phyloP scores from a whole-genome alignment of 2,797 vertebrate genomes.

The Liasis olivaceus region DNA sequence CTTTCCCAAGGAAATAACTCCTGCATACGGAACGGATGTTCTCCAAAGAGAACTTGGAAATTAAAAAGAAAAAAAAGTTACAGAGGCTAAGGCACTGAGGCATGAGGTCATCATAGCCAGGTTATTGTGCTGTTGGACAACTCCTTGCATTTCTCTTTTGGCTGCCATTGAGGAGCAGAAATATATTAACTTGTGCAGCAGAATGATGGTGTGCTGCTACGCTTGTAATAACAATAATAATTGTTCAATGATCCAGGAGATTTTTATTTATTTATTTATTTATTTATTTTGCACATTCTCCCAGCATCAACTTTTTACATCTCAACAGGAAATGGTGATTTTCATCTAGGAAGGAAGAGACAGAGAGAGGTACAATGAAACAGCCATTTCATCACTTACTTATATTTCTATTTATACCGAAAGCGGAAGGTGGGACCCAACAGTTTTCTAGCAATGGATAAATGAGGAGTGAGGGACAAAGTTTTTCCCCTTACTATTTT shows the following conservation, averaged over 20 bases:
- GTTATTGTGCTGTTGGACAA: neutral
- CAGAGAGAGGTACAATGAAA: neutral
- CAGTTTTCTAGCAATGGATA: neutral
- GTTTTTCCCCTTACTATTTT: neutral
- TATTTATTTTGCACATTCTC: neutral
- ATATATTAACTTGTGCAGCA: neutral
- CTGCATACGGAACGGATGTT: neutral
- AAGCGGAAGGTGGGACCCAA: neutral
- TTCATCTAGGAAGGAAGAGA: neutral
- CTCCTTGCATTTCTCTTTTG: neutral
- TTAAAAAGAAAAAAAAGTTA: neutral
- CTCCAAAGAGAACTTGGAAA: neutral
- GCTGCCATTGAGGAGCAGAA: neutral
- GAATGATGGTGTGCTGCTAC: neutral
- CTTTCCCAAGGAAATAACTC: neutral
- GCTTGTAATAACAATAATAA: neutral
- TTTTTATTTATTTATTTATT: neutral
- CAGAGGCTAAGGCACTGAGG: neutral
- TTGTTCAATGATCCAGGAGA: conserved; percentile 1
- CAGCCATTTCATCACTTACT: neutral
- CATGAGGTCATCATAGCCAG: neutral
- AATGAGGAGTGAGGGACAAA: neutral
- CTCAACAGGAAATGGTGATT: neutral
- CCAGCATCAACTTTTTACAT: neutral
- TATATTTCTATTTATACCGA: no score